These are phyloP conservation scores for Mus musculus DNA, from an alignment of 2,113 vertebrate species.

Conservation along the genomic window DNA sequence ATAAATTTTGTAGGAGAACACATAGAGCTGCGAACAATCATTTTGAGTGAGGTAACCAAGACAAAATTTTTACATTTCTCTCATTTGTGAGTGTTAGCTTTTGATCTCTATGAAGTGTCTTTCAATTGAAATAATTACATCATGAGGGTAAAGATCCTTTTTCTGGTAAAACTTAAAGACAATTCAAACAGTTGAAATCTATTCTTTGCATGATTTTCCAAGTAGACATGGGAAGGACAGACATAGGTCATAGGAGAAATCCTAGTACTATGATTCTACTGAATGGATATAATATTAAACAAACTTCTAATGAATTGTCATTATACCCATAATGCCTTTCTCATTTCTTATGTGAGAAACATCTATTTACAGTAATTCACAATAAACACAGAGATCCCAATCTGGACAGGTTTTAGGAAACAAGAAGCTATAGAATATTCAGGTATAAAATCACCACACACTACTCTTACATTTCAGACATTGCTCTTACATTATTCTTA, in stretches of 20 bases:
- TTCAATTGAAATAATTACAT: background rate
- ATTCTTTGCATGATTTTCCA: background rate
- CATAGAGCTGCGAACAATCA: background rate
- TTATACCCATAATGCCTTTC: background rate
- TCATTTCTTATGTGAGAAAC: background rate
- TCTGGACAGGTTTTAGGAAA: background rate
- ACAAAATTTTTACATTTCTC: background rate
- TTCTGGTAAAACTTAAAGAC: background rate
- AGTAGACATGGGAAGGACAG: no score
- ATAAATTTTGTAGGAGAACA: background rate
- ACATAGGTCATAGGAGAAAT: background rate
- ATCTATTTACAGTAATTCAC: background rate
- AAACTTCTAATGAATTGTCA: background rate
- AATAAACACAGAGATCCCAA: background rate
- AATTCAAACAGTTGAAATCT: background rate
- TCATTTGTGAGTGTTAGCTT: background rate
- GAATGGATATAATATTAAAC: background rate
- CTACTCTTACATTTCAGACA: no score
- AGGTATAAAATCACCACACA: background rate
- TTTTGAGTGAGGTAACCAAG: background rate
- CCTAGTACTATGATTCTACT: background rate
- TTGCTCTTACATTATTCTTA: no score
- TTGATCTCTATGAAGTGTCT: background rate
- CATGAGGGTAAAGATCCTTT: background rate
- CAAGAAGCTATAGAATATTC: background rate